phyloP scores from a whole-genome alignment of 2,113 vertebrate species.

The Poeciliopsis occidentalis region DNA sequence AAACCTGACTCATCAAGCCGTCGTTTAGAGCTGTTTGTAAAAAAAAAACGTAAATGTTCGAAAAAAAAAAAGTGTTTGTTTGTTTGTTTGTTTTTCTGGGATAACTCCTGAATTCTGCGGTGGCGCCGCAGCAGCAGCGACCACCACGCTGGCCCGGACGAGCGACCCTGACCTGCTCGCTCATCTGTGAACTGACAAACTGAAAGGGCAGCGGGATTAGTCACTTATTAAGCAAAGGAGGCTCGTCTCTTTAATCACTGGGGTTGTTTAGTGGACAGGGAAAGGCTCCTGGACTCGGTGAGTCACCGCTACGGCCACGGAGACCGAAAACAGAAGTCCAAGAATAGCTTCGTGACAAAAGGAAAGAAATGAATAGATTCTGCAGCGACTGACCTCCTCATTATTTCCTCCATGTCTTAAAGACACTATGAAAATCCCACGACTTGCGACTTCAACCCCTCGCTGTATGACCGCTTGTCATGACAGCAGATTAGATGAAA shows the following conservation, averaged over 20 bases:
- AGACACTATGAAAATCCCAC: constrained; percentile 3
- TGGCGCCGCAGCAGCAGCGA: background rate
- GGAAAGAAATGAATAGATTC: background rate
- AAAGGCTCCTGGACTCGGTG: background rate
- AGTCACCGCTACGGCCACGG: background rate
- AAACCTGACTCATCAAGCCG: background rate
- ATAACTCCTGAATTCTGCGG: background rate
- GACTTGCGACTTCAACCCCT: constrained; percentile 1
- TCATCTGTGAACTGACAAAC: constrained; percentile 66
- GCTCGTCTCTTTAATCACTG: constrained; percentile 60
- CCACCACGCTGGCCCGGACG: constrained; percentile 38
- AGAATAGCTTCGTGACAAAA: background rate
- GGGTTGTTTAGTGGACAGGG: constrained; percentile 40
- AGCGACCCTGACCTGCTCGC: constrained; percentile 37
- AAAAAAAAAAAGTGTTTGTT: background rate
- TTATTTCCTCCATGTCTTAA: constrained; percentile 22
- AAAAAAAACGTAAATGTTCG: background rate
- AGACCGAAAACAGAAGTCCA: constrained; percentile 10
- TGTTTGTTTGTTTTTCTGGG: background rate
- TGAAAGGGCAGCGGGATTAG: constrained; percentile 67
- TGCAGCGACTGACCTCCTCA: background rate
- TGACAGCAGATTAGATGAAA: constrained; percentile 4
- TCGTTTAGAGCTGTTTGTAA: background rate
- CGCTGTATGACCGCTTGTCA: background rate
- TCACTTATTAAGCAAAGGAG: constrained; percentile 56